Evolutionary conservation across 2,113 vertebrate species (phyloP), one percentile per base, ranked within the genome.

Genomic region (Chascanopsetta lugubris): DNA sequence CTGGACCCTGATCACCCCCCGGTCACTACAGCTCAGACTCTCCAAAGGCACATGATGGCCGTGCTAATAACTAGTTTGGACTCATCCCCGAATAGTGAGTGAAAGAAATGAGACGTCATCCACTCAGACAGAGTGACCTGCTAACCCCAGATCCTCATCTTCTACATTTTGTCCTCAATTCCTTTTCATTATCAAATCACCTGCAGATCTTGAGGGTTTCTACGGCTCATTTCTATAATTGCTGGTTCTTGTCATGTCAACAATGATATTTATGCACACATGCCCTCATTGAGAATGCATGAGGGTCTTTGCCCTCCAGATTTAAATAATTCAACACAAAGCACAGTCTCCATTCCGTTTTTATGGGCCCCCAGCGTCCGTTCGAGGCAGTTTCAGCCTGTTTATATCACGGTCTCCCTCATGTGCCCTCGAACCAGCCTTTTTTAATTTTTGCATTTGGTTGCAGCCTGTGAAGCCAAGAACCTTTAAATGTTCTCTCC

Each of bases 251-350:
- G 66, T 66, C 72, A 60, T 61, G 38, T 72, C 12, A 66, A 58
- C 43, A 46, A 1, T 50, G 48, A 48, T 45, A 43, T 54, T 59
- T 46, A 24, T 50, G 48, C 21, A 40, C 38, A n/a, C 36, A 20
- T 3, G 0, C 9, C 4, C 61, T 77, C 61, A 73, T 75, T 73
- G 62, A 66, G 69, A 57, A 83, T 82, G 74, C 75, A 77, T 56
- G 69, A 50, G 66, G 80, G 61, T 70, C 45, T 73, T 75, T 75
- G 72, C 50, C 67, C 66, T 61, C 55, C 36, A 36, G 34, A 73
- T 86, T 87, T 89, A 71, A 92, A 92, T 91, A 85, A 91, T 92
- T 90, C 80, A 91, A 90, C 76, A 77, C 72, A 63, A 79, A 89
- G 77, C 70, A 68, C 75, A 71, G 75, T 80, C 77, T 87, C 75